Evolutionary conservation across 2,113 vertebrate species (phyloP), one percentile per base, ranked within the genome.

Genomic region (Heptranchias perlo): DNA sequence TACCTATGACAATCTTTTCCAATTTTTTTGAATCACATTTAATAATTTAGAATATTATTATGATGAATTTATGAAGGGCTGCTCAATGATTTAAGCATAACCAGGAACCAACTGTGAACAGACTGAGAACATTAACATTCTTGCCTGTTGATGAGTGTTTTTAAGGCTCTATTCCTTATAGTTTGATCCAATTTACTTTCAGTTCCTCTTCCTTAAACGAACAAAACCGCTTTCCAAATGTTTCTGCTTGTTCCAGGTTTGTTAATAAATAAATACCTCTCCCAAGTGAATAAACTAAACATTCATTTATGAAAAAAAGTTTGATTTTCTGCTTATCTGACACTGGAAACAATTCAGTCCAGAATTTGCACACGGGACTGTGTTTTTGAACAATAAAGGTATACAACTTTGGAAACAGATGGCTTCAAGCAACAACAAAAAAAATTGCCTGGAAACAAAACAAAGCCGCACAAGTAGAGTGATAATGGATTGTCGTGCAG

Each of bases 401-500:
- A 73, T 95, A 52, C 47, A 95, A 95, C 44, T 95, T 69, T 69
- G 39, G 1, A 95, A 95, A 52, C 94, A 52, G 35, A 44, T 44
- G 58, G 54, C 89, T 62, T 7, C 52, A 73, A 67, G 64, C 94
- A 67, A 13, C n/a, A 95, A 52, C 64, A 69, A 35, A 93, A 95
- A 73, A 52, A 69, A 94, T 67, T 49, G n/a, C 39, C 44, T 69
- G 25, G 14, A 49, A 67, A 47, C 28, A 69, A 95, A 94, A 28
- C 62, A 94, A 39, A 95, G 25, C 64, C 39, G 23, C 94, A 95
- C 93, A 95, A 95, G 64, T 95, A 49, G 93, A 95, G 93, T 67
- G 93, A 95, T 95, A 95, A 95, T 95, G 93, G 64, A 95, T 95
- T 67, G 93, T 95, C 23, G 39, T 95, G 64, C 69, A 49, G 93